Conservation (phyloP, 1,140 invertebrate species). For the Caenorhabditis inopinata region DNA sequence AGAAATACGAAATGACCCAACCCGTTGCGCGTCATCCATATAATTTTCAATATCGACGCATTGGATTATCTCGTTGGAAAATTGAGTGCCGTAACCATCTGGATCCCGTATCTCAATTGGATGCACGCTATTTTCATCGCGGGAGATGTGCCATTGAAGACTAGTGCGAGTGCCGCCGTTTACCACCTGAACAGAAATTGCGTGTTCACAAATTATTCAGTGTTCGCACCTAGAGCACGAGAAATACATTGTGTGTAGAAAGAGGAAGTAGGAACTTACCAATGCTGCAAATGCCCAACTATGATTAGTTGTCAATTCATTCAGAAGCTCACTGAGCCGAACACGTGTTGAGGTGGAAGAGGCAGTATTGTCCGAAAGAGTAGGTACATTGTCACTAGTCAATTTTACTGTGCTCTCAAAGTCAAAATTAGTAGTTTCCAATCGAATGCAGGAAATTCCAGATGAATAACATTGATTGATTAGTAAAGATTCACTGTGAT, state of each 20-base stretch:
- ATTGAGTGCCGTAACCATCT: not conserved
- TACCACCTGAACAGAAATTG: conserved; percentile 19
- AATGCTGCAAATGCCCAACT: conserved; percentile 18
- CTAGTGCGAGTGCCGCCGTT: conserved; percentile 2
- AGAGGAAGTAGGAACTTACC: not conserved
- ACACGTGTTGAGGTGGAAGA: not conserved
- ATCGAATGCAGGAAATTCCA: not conserved
- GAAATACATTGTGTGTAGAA: not conserved
- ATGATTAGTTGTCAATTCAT: conserved; percentile 16
- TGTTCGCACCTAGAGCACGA: too few relatives aligned
- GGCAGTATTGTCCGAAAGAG: not conserved
- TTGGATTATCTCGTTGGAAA: not conserved
- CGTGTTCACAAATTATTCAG: conserved; percentile 31
- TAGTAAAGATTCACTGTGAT: not conserved
- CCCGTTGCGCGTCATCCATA: conserved; percentile 10
- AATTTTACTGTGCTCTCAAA: conserved; percentile 6
- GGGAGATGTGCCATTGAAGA: not conserved
- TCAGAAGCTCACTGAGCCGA: conserved; percentile 20
- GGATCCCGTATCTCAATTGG: not conserved
- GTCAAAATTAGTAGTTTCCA: not conserved
- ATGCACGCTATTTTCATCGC: not conserved
- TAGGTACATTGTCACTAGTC: not conserved
- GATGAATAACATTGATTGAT: not conserved
- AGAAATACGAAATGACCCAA: not conserved
- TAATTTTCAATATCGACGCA: conserved; percentile 29